A percentile compares a stretch with the other conserved stretches of the same genome.
phyloP scores from a whole-genome alignment of 2,797 vertebrate genomes.

The Cynopterus sphinx region DNA sequence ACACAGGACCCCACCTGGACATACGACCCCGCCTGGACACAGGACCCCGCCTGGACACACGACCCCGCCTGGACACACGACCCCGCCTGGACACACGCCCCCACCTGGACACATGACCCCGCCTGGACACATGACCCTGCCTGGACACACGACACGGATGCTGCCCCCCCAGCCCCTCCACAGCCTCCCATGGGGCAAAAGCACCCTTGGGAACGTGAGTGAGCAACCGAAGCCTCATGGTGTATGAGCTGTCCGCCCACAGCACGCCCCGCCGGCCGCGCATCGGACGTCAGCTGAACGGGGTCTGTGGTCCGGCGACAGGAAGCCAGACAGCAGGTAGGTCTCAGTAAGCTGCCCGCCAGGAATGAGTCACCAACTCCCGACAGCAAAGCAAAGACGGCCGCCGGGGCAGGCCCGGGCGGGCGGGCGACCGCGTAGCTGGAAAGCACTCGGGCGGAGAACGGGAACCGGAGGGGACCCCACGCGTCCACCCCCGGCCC shows the following conservation, averaged over 20 bases:
- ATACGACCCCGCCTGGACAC: too few relatives aligned
- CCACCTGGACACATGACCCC: too few relatives aligned
- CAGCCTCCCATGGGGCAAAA: background rate
- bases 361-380: background rate
- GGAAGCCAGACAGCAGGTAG: background rate
- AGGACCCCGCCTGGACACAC: too few relatives aligned
- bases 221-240: background rate
- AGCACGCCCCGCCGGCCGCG: background rate
- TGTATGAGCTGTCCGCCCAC: background rate
- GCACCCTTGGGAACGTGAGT: background rate
- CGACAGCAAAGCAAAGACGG: background rate
- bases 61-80: too few relatives aligned
- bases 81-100: too few relatives aligned
- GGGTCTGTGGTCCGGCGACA: background rate
- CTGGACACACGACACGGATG: fast-evolving
- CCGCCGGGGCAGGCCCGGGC: background rate
- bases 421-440: fast-evolving
- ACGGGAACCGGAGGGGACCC: too few relatives aligned
- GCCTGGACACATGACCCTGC: background rate
- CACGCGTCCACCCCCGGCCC: background rate
- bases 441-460: fast-evolving
- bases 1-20: too few relatives aligned
- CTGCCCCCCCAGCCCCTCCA: too few relatives aligned
- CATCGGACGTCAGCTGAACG: background rate
- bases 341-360: background rate